phyloP scores from a whole-genome alignment of 23 tunicate genomes.

The Diplosoma virens region DNA sequence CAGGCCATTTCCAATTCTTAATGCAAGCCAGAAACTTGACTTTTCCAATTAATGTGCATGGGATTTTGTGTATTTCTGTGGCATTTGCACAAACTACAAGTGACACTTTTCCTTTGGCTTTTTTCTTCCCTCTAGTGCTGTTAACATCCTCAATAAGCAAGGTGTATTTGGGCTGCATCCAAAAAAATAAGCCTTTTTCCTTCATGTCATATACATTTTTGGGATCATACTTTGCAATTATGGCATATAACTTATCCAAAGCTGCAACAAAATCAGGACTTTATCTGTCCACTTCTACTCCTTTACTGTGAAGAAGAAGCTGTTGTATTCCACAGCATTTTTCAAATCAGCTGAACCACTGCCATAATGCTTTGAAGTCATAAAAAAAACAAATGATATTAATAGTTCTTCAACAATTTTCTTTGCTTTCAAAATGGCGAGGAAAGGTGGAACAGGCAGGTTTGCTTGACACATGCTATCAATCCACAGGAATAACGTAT shows the following conservation, averaged over 20 bases:
- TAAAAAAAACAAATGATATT: too few species aligned
- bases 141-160: constrained; percentile 13
- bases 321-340: too few species aligned
- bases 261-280: constrained; percentile 20
- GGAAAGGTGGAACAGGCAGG: too few species aligned
- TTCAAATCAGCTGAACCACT: too few species aligned
- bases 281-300: too few species aligned
- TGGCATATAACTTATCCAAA: constrained; percentile 8
- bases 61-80: constrained; percentile 43
- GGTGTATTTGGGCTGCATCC: constrained; percentile 15
- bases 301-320: too few species aligned
- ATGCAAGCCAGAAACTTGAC: constrained; percentile 32
- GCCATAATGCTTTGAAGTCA: too few species aligned
- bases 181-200: constrained; percentile 25
- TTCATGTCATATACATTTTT: constrained; percentile 57
- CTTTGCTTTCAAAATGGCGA: too few species aligned
- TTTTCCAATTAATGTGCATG: constrained; percentile 42
- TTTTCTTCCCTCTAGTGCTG: constrained; percentile 32
- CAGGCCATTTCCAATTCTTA: constrained; percentile 38
- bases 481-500: too few species aligned
- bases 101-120: constrained; percentile 24
- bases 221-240: constrained; percentile 45
- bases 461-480: too few species aligned
- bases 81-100: constrained; percentile 49
- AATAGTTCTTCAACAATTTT: too few species aligned